Evolutionary conservation across 2,797 vertebrate genomes (phyloP), one percentile per base, ranked within the genome.

Genomic region (Clangula hyemalis): DNA sequence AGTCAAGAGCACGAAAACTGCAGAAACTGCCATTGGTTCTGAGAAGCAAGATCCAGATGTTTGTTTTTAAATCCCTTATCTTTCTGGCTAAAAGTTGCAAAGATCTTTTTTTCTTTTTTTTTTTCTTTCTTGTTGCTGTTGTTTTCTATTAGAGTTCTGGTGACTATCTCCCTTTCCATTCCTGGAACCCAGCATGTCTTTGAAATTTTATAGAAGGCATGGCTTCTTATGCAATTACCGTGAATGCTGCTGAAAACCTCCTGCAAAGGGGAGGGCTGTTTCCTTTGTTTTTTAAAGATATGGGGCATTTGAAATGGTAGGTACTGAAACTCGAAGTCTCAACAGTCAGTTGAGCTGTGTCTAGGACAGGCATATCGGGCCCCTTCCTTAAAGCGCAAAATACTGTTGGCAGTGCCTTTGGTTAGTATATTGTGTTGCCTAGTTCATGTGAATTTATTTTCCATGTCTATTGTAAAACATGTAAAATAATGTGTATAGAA

Each of bases 331-430:
- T 84, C 84, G 10, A 34, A 65, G 47, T 89, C 94, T 95, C 70
- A 71, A 74, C 70, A 85, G 90, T 49, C 70, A 76, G 72, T 6
- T 54, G 89, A 94, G 76, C 58, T 73, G 34, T 13, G 70, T 78
- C 56, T 92, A 30, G 47, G 61, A 36, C 2, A 62, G 36, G 64
- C 85, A 70, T 1, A 6, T 32, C 8, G 36, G 92, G 92, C 94
- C 91, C 94, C 89, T 65, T 68, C 89, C 84, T 90, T 89, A 92
- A 85, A 85, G 87, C 2, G 89, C 97, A 95, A n/a, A 45, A 77
- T 74, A 73, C 96, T 92, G 97, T 91, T 94, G 96, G 97, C 94
- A 97, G 98, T 98, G 97, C 98, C 98, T 98, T 98, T 96, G 96
- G 93, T 94, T 96, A 62, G 71, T 66, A 56, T 61, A 9, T 86